Percentiles rank a stretch among this genome's conserved stretches.
These are phyloP conservation scores for Caenorhabditis imperialis DNA, from an alignment of 2,888 invertebrate species.

Conservation along the genomic window DNA sequence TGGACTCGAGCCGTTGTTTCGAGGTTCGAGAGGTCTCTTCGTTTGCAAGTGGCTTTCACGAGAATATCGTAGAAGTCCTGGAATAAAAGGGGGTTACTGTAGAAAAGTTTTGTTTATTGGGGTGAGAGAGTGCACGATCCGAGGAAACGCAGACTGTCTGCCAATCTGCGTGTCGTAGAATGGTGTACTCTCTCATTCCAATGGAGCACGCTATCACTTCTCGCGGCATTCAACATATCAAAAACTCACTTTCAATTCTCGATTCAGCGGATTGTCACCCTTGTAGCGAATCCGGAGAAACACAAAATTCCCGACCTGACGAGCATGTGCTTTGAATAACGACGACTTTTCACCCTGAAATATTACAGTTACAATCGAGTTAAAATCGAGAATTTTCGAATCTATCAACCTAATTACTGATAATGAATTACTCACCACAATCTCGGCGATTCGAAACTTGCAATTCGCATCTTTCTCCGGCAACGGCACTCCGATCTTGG, in stretches of 20 bases:
- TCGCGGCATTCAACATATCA: neutral
- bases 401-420: no score
- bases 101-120: no score
- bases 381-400: no score
- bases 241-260: slow-evolving; percentile 87
- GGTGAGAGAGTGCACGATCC: no score
- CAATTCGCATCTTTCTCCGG: slow-evolving; percentile 80
- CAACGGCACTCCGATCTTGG: slow-evolving; percentile 87
- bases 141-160: no score
- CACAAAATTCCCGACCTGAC: slow-evolving; percentile 90
- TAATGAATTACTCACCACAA: slow-evolving; percentile 26
- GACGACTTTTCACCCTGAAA: slow-evolving; percentile 55
- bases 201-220: no score
- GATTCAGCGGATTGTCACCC: slow-evolving; percentile 90
- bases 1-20: slow-evolving; percentile 72
- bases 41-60: slow-evolving; percentile 83
- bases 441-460: slow-evolving; percentile 86
- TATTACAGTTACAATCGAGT: no score
- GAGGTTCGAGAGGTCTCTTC: slow-evolving; percentile 79
- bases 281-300: slow-evolving; percentile 91
- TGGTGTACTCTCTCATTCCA: no score
- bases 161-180: no score
- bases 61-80: slow-evolving; percentile 78
- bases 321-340: slow-evolving; percentile 67
- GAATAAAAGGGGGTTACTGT: no score